A percentile compares a stretch with the other conserved stretches of the same genome.
Evolutionary conservation across 2,113 vertebrate genomes (phyloP).

Genomic region (Aldabrachelys gigantea): DNA sequence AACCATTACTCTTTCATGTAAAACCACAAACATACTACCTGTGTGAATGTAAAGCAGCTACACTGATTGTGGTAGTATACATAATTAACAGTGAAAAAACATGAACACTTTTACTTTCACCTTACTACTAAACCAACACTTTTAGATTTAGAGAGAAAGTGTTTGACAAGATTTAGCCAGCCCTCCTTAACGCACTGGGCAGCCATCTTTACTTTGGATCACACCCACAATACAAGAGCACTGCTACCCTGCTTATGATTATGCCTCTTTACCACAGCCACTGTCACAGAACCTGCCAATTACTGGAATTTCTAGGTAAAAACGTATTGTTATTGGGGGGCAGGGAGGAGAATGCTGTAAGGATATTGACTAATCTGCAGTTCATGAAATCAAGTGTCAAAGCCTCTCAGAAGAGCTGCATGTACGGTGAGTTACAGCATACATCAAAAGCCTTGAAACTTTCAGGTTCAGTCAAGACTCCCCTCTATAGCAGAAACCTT

Average conservation of each 20-base stretch:
- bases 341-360: not conserved
- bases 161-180: not conserved
- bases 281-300: not conserved
- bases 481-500: not conserved
- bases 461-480: not conserved
- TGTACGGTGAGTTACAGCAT: not conserved
- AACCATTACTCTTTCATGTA: not conserved
- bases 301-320: not conserved
- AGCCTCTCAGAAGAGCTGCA: not conserved
- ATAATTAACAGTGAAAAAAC: not conserved
- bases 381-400: not conserved
- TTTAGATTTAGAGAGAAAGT: not conserved
- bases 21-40: not conserved
- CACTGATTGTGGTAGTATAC: not conserved
- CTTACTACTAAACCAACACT: not conserved
- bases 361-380: not conserved
- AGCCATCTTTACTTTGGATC: not conserved
- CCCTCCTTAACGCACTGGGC: not conserved
- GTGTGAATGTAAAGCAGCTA: not conserved
- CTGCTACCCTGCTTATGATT: not conserved
- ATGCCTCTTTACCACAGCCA: not conserved
- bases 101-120: not conserved
- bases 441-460: not conserved
- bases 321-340: not conserved
- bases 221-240: not conserved